Base-by-base conservation (phyloP, 1,140 invertebrate genomes). In the Bombus ignitus region DNA sequence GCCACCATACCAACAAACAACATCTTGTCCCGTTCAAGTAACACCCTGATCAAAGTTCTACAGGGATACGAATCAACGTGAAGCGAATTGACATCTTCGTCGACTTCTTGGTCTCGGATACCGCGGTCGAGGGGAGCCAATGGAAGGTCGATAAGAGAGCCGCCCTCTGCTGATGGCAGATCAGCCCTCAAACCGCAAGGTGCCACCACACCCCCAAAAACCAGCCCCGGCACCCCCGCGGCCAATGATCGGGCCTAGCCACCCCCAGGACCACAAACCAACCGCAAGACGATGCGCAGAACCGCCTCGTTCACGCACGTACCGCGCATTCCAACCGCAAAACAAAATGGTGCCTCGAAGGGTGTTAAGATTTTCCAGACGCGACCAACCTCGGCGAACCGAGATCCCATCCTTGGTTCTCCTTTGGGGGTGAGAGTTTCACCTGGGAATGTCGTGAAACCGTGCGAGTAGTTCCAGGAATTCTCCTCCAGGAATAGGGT, bases 271-370 rank as follows among this genome's bases (percentile, higher is more conserved):
- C 94, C 95, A 87, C 95, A 95, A 95, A 95, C 95, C 94, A 95
- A 95, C 95, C 95, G 94, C 95, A 95, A 95, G 95, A 95, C 94
- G 95, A 95, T 95, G 95, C 95, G 95, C 95, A 95, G 94, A 94
- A 94, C 94, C 91, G 91, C 92, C 88, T 91, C 85, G 91, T 88
- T 88, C 89, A 91, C 91, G 91, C 91, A 92, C 91, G 90, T 91
- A 92, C 87, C 80, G 91, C 92, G 92, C 90, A 92, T 87, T 88
- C 85, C 87, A 82, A 95, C 95, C 95, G 92, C 95, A 95, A 95
- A 95, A 95, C 95, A 95, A 95, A 95, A 95, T 95, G 94, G 95
- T 92, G 94, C 91, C 91, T 32, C 75, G 80, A 57, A 86, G 78
- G 77, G 68, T 68, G 83, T 79, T 72, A 90, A 90, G 89, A 90